A percentile compares a stretch with the other conserved stretches of the same genome.
These are phyloP conservation scores for Syrrhaptes paradoxus DNA, from an alignment of 2,113 vertebrate genomes.

Conservation along the genomic window DNA sequence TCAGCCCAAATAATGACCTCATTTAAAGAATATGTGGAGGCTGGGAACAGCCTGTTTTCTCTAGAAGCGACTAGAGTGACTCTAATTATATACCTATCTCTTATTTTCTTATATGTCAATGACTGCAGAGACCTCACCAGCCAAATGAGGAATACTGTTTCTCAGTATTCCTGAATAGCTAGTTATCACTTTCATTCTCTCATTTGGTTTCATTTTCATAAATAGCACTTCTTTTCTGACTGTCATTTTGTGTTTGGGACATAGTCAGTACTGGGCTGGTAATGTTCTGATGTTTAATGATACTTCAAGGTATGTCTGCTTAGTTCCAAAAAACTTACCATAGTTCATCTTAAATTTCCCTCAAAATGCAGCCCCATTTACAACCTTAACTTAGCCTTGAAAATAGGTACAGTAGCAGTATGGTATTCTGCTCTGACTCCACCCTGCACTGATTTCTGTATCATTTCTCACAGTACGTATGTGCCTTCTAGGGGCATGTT, in stretches of 20 bases:
- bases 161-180: background rate
- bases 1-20: background rate
- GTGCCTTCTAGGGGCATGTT: background rate
- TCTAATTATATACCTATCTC: background rate
- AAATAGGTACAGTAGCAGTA: background rate
- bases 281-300: background rate
- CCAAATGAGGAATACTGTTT: background rate
- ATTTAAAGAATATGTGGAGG: background rate
- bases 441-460: background rate
- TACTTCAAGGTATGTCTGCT: background rate
- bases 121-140: background rate
- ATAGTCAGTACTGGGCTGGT: background rate
- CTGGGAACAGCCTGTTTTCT: constrained; percentile 7
- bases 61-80: background rate
- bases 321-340: background rate
- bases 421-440: background rate
- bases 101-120: constrained; percentile 8
- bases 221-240: background rate
- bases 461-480: background rate
- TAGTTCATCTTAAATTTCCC: background rate
- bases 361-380: background rate
- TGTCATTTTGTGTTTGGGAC: background rate
- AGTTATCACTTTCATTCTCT: background rate
- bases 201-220: background rate
- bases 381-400: background rate